Base-by-base conservation (phyloP, 2,797 vertebrate species). In the Rhynchotus rufescens region DNA sequence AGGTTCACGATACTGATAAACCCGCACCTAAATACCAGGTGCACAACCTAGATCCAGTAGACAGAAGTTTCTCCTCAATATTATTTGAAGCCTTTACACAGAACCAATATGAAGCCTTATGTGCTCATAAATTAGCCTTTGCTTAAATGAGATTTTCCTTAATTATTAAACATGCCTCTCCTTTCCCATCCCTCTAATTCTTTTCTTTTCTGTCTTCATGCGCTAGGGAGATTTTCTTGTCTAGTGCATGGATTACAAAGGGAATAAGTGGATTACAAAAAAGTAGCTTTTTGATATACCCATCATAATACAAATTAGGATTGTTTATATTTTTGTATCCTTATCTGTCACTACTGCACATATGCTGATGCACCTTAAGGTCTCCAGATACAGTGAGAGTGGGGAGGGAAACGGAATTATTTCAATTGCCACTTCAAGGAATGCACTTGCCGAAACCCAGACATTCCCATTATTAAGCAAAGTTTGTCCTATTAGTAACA, bases 241-340 rank as follows among this genome's bases (percentile, higher is more conserved):
- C 60, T 80, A 79, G 34, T 80, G 73, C 34, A 47, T 84, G 84
- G 66, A 93, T 91, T 94, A 95, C 86, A 96, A 88, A 93, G 42
- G 62, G 75, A 93, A 23, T 91, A 96, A 94, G 66, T 5, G 2
- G 91, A 93, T 96, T 95, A 94, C 14, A 62, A 66, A 85, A 80
- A 93, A 94, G 91, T n/a, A 83, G 84, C 86, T 93, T 91, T 96
- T 85, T 84, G 42, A 77, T 87, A 66, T 57, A 80, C 6, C 66
- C 84, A 89, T 30, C 28, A 69, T 80, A 94, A 90, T 75, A 94
- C 69, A 91, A 95, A 92, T 93, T 79, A 91, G 69, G 66, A 85
- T 85, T 94, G 81, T 57, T 91, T 66, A 75, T 85, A 75, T 86
- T 34, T 91, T 88, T 66, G 69, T 88, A 84, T 40, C 80, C 67